A percentile compares a stretch with the other conserved stretches of the same genome.
Conservation (phyloP, 2,888 invertebrate genomes). For the Xylocampa areola region DNA sequence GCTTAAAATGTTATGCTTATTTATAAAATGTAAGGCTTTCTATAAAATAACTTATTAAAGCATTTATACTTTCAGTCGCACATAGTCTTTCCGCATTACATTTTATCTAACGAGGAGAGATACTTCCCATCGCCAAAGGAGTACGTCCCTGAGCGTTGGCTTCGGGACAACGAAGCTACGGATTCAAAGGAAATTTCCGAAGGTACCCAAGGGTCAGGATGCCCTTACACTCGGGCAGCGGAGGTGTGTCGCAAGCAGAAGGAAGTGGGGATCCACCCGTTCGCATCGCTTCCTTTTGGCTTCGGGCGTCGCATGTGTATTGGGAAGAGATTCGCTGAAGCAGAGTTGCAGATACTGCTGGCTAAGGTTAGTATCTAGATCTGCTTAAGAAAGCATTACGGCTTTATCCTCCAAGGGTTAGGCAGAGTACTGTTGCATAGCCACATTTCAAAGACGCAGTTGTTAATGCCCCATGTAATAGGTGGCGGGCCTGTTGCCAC, state of each 20-base stretch:
- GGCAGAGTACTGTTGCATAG: too few species aligned
- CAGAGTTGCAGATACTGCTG: slow-evolving; percentile 93
- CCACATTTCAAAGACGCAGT: too few species aligned
- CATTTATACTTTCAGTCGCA: slow-evolving; percentile 90
- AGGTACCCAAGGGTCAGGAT: slow-evolving; percentile 19
- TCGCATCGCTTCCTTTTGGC: slow-evolving; percentile 93
- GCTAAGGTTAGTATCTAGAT: slow-evolving; percentile 92
- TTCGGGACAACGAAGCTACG: slow-evolving; percentile 85
- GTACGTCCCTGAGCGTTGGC: slow-evolving; percentile 94
- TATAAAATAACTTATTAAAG: background rate
- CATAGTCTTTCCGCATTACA: slow-evolving; percentile 94
- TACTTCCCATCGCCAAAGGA: slow-evolving; percentile 93
- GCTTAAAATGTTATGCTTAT: too few species aligned
- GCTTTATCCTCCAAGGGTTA: too few species aligned
- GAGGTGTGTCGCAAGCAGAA: slow-evolving; percentile 81
- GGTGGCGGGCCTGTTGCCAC: too few species aligned
- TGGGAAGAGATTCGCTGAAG: slow-evolving; percentile 95
- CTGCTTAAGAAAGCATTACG: too few species aligned
- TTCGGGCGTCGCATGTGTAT: slow-evolving; percentile 94
- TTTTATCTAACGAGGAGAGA: slow-evolving; percentile 92
- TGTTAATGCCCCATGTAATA: too few species aligned
- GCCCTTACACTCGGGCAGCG: slow-evolving; percentile 54
- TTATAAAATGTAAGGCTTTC: too few species aligned
- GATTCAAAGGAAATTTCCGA: slow-evolving; percentile 50
- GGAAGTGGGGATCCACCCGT: slow-evolving; percentile 92